Percentiles rank a stretch among this genome's conserved stretches.
phyloP scores from a whole-genome alignment of 1,140 invertebrate genomes.

The Drosophila kanapiae region DNA sequence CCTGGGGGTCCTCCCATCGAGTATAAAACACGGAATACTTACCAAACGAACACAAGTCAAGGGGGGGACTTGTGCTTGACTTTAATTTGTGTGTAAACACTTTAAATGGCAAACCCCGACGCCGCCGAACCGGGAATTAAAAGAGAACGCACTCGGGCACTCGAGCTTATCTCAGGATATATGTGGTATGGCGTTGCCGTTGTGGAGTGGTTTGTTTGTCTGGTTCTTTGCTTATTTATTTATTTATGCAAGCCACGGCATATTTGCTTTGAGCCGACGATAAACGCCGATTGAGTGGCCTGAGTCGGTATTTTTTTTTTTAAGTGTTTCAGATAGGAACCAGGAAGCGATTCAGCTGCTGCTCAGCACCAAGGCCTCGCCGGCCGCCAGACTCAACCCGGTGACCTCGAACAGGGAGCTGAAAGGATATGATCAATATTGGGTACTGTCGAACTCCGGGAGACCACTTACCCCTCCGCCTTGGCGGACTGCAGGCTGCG shows the following conservation, averaged over 20 bases:
- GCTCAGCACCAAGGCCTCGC: constrained; percentile 58
- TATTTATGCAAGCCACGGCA: constrained; percentile 69
- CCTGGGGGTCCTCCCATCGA: constrained; percentile 25
- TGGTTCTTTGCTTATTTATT: constrained; percentile 67
- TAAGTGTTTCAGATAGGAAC: constrained; percentile 22
- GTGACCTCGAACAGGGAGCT: constrained; percentile 44
- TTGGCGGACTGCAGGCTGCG: constrained; percentile 59
- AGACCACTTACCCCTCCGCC: constrained; percentile 44
- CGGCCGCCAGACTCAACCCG: constrained; percentile 50
- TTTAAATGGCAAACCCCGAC: constrained; percentile 57
- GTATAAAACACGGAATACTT: constrained; percentile 42
- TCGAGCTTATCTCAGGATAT: constrained; percentile 53
- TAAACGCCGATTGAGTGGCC: constrained; percentile 40
- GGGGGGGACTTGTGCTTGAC: constrained; percentile 58
- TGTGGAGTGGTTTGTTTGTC: constrained; percentile 69
- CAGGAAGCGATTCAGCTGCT: constrained; percentile 9
- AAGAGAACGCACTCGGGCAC: constrained; percentile 41
- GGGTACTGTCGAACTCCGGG: too few relatives aligned
- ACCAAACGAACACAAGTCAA: constrained; percentile 4
- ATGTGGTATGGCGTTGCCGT: constrained; percentile 3
- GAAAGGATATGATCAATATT: constrained; percentile 9
- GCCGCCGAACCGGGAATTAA: constrained; percentile 38
- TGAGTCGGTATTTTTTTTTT: constrained; percentile 22
- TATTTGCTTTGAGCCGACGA: constrained; percentile 66
- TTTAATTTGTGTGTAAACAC: constrained; percentile 82